phyloP scores from a whole-genome alignment of 2,797 vertebrate species.

The Clarias platycephalus region DNA sequence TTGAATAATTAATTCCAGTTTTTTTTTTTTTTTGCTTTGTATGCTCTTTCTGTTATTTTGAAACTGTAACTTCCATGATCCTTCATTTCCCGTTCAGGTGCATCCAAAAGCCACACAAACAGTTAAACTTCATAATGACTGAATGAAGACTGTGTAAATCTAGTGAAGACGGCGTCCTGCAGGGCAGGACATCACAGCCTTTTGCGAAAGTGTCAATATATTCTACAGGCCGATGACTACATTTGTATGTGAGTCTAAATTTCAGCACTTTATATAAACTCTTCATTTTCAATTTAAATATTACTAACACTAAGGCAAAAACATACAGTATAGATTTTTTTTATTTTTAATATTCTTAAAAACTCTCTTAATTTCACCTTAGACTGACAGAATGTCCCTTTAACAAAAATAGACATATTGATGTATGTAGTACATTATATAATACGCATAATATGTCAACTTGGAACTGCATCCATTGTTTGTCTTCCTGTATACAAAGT shows the following conservation, averaged over 20 bases:
- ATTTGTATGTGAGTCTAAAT: conserved; percentile 42
- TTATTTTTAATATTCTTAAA: conserved; percentile 55
- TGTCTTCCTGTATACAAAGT: conserved; percentile 50
- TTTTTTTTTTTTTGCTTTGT: not conserved
- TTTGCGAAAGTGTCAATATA: conserved; percentile 1
- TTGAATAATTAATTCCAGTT: not conserved
- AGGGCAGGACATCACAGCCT: conserved; percentile 61
- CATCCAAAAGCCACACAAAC: conserved; percentile 29
- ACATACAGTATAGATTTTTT: conserved; percentile 45
- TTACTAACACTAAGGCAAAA: conserved; percentile 55
- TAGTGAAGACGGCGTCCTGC: conserved; percentile 60
- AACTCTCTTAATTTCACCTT: conserved; percentile 38
- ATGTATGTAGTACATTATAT: conserved; percentile 31
- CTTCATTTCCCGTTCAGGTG: conserved; percentile 16
- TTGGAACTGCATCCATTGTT: conserved; percentile 44
- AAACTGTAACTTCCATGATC: conserved; percentile 23
- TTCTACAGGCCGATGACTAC: conserved; percentile 28
- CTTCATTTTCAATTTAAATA: conserved; percentile 44
- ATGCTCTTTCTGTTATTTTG: conserved; percentile 12
- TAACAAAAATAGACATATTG: conserved; percentile 37
- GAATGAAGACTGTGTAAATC: conserved; percentile 50
- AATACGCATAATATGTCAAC: conserved; percentile 33
- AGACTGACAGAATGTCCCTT: conserved; percentile 51
- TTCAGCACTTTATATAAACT: conserved; percentile 64
- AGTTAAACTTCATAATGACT: conserved; percentile 12